These are phyloP conservation scores for Clivina fossor DNA, from an alignment of 2,888 invertebrate genomes.

Conservation along the genomic window DNA sequence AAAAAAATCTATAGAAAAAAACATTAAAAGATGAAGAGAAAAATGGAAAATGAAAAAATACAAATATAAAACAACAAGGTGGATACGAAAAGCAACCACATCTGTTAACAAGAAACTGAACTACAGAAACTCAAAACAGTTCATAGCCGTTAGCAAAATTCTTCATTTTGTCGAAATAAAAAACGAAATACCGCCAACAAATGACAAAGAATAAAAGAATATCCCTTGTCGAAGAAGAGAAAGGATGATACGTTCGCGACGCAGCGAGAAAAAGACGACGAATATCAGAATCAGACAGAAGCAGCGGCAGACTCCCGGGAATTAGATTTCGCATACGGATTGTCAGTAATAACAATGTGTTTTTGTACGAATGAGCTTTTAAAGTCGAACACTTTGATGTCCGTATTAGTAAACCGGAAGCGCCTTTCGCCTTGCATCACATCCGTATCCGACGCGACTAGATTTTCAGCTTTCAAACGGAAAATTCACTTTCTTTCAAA, in stretches of 20 bases:
- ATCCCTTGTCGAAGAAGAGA: slow-evolving; percentile 15
- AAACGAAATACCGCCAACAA: slow-evolving; percentile 14
- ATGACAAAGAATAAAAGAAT: slow-evolving; percentile 27
- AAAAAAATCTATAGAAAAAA: too few relatives aligned
- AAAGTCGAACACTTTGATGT: slow-evolving; percentile 50
- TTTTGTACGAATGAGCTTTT: slow-evolving; percentile 50
- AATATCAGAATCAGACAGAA: slow-evolving; percentile 3
- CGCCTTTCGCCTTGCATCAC: slow-evolving; percentile 12
- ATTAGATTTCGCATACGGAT: slow-evolving; percentile 56
- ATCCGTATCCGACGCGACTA: neutral
- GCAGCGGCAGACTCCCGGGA: slow-evolving; percentile 46
- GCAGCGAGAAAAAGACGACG: slow-evolving; percentile 13
- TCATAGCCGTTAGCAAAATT: slow-evolving; percentile 21
- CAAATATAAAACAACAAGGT: too few relatives aligned
- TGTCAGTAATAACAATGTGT: slow-evolving; percentile 55
- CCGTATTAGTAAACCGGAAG: slow-evolving; percentile 52
- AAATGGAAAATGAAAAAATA: too few relatives aligned
- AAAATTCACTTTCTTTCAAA: neutral
- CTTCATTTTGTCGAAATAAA: slow-evolving; percentile 24
- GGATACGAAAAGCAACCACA: too few relatives aligned
- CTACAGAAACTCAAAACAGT: too few relatives aligned
- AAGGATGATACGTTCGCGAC: too few relatives aligned
- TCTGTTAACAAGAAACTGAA: too few relatives aligned
- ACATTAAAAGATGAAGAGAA: too few relatives aligned
- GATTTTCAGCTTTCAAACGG: neutral